A percentile compares a stretch with the other conserved stretches of the same genome.
Evolutionary conservation across 2,113 vertebrate genomes (phyloP).

Genomic region (Carlito syrichta): DNA sequence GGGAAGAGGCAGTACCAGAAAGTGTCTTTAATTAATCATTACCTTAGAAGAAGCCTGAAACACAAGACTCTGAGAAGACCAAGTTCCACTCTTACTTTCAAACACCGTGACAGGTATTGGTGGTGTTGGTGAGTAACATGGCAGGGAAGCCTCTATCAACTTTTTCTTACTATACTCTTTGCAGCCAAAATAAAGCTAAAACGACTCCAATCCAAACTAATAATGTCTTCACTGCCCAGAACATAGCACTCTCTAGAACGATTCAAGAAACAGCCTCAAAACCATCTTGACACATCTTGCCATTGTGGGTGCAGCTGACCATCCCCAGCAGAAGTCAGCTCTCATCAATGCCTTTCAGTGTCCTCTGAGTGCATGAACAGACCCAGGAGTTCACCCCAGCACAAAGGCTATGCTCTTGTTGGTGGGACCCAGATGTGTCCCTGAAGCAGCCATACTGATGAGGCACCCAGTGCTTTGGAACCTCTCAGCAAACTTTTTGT

Average conservation of each 20-base stretch:
- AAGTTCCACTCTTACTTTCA: too few species aligned
- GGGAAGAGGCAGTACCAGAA: too few species aligned
- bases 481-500: background rate
- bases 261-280: too few species aligned
- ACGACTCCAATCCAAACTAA: too few species aligned
- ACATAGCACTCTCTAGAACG: background rate
- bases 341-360: background rate
- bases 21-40: too few species aligned
- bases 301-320: accelerated
- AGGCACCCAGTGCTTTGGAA: too few species aligned
- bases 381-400: accelerated
- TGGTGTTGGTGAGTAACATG: too few species aligned
- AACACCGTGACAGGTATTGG: too few species aligned
- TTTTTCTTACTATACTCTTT: too few species aligned
- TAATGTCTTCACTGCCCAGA: background rate
- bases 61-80: too few species aligned
- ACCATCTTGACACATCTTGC: accelerated
- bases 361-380: too few species aligned
- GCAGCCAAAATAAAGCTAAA: background rate
- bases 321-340: background rate
- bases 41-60: too few species aligned
- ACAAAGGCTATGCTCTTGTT: accelerated
- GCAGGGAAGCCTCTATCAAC: background rate
- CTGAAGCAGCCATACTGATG: accelerated
- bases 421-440: accelerated